Base-by-base conservation (phyloP, 2,888 invertebrate species). In the Limnephilus auricula region DNA sequence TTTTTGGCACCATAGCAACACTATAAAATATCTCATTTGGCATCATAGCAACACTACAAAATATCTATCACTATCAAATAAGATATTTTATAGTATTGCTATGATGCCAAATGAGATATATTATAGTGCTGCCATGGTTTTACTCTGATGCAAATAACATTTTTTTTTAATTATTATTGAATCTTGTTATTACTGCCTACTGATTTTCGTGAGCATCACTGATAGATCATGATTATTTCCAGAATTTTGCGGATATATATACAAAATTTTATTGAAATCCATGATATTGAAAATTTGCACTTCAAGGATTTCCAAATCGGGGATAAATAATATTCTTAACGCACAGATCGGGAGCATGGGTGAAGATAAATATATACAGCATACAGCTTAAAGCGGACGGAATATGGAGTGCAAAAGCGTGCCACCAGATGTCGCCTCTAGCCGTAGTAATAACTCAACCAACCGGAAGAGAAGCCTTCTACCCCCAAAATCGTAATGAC, bases 341-440 rank as follows among this genome's bases (percentile, higher is more conserved):
- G 65, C 9, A 65, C 65, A 18, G 25, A 65, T 65, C 65, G 65
- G 9, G 65, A 25, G 25, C 9, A n/a, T 25, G 65, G 65, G n/a
- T 65, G 65, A 25, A n/a, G 65, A 65, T 65, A 65, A 65, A 65
- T 65, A 65, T n/a, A 65, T n/a, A 80, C 32, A 32, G 18, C 15
- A 32, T 32, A 80, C 80, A 80, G 32, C 80, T 80, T 80, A 80
- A 82, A 34, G 82, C 82, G 34, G 9, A 50, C 78, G 9, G 40
- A 79, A 89, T 79, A 79, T 37, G 79, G 40, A 89, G 89, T 79
- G 89, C 82, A 89, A 31, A 80, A 45, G 40, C 30, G 13, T 40
- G 30, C 80, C 13, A 82, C 82, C 82, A 89, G 89, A 89, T 89
- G 89, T 89, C 89, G 50, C 89, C 89, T 50, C 40, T 13, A 45